Base-by-base conservation (phyloP, 2,888 invertebrate genomes). In the Hypomecis atomaria region DNA sequence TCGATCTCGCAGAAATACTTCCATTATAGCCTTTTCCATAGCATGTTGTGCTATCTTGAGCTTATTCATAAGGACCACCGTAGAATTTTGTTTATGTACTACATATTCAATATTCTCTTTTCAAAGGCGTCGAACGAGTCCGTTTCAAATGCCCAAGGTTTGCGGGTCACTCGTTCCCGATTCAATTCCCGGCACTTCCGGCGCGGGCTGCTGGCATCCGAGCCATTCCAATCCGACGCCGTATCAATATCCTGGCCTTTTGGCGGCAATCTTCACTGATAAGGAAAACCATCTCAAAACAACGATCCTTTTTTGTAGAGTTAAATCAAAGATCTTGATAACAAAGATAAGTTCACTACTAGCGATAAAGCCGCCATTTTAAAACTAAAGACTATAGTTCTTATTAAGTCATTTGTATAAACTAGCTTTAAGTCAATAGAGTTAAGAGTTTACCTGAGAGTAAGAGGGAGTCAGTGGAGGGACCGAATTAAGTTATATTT, bases 101-200 rank as follows among this genome's bases (percentile, higher is more conserved):
- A n/a, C n/a, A 23, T 23, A 23, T 23, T 23, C 23, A 23, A 23
- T 23, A 23, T 23, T 23, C 40, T 9, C 53, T 54, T 36, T 34
- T 0, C 6, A 7, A 47, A 52, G 52, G 13, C 50, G 36, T 23
- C 53, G 47, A 55, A 56, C 48, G 69, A 67, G 66, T 64, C 62
- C 66, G 61, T 67, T 64, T 65, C 65, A 23, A 23, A 23, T 2
- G 23, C 23, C 23, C 23, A 3, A 23, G 23, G 23, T 54, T 53
- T 60, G 40, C 62, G 70, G 70, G 70, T 70, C 68, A 65, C 65
- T 65, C 65, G 62, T 38, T 60, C 66, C 48, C 65, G 59, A 69
- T 71, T 70, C 68, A 70, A 66, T 71, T 68, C 47, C 50, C 50
- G 48, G 59, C 50, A 64, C 63, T 62, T 56, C 61, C 58, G 53